Evolutionary conservation across 30 jellyfish, hydroid and myxozoan species (phyloP), one percentile per base, ranked within the genome.

Genomic region (Chironex yamaguchii): DNA sequence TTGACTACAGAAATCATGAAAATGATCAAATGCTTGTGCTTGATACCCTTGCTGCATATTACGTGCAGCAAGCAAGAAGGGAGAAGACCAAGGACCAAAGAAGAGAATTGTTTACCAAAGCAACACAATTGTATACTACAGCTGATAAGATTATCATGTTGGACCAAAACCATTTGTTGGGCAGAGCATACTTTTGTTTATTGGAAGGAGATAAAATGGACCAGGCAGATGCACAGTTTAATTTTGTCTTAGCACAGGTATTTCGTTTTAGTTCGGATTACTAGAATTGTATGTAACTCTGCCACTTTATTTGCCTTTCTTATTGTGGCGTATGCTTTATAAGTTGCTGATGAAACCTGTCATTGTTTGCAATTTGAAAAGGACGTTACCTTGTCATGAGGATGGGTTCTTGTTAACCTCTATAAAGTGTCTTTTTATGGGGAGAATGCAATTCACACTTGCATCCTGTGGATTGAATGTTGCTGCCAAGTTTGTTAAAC

Each of bases 171-270:
- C 99, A 94, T 85, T 85, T 94, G 51, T 94, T 94, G 20, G 99
- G 99, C n/a, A 90, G 99, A 0, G 99, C 99, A 14, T 94, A 89
- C 87, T 90, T 94, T 52, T 94, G 99, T 72, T 58, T 94, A 77
- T 80, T 90, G 87, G 99, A 94, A 81, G 97, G 97, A 33, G 99
- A 94, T 49, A 94, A 94, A 49, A 94, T 94, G 97, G 99, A 94
- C 82, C 99, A 94, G 64, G 99, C 99, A 3, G 99, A 94, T 89
- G 99, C 99, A n/a, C 99, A 94, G 79, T 94, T 94, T 34, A 90
- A 90, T 74, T 94, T 94, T 49, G 99, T 94, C 12, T 72, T 94
- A 22, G 99, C 96, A 20, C 99, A 94, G 99, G 99, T 94, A 74
- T 49, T 4, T 9, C 17, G 13, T 42, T 42, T 42, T n/a, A n/a